A percentile compares a stretch with the other conserved stretches of the same genome.
These are phyloP conservation scores for Tetraodon nigroviridis DNA, from an alignment of 2,113 vertebrate species.

Conservation along the genomic window DNA sequence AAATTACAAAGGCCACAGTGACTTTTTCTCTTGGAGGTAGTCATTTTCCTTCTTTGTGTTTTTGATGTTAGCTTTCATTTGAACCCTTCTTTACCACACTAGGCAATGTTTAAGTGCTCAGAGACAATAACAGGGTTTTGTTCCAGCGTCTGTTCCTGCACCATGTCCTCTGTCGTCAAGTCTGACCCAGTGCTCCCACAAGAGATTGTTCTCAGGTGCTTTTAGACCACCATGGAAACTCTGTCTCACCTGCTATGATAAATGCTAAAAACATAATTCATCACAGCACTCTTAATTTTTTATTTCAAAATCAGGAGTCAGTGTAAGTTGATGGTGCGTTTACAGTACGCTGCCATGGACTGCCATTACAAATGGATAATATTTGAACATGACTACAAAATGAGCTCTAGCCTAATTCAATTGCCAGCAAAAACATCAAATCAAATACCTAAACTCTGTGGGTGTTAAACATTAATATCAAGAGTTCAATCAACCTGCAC, in stretches of 20 bases:
- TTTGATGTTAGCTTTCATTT: slow-evolving; percentile 64
- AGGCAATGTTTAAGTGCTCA: slow-evolving; percentile 73
- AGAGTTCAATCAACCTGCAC: too few relatives aligned
- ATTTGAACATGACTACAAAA: slow-evolving; percentile 24
- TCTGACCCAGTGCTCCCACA: slow-evolving; percentile 45
- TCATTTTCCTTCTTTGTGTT: slow-evolving; percentile 72
- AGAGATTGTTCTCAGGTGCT: slow-evolving; percentile 28
- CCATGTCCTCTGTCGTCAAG: slow-evolving; percentile 39
- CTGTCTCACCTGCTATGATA: slow-evolving; percentile 46
- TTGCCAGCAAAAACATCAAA: slow-evolving; percentile 38
- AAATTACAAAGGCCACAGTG: slow-evolving; percentile 67
- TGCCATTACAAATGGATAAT: not conserved
- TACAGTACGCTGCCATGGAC: too few relatives aligned
- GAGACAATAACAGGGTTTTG: slow-evolving; percentile 71
- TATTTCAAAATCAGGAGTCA: too few relatives aligned
- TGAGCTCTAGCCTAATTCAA: slow-evolving; percentile 49
- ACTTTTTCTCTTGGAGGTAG: slow-evolving; percentile 58
- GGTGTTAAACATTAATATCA: too few relatives aligned
- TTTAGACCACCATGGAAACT: slow-evolving; percentile 17
- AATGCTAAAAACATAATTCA: not conserved
- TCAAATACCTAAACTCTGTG: not conserved
- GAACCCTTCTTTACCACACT: slow-evolving; percentile 56
- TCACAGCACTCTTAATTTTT: too few relatives aligned
- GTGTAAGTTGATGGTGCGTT: too few relatives aligned
- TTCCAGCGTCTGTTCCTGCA: slow-evolving; percentile 61